Evolutionary conservation across 92 coral and sea anemone species (phyloP).

Genomic region (Micromussa lordhowensis): DNA sequence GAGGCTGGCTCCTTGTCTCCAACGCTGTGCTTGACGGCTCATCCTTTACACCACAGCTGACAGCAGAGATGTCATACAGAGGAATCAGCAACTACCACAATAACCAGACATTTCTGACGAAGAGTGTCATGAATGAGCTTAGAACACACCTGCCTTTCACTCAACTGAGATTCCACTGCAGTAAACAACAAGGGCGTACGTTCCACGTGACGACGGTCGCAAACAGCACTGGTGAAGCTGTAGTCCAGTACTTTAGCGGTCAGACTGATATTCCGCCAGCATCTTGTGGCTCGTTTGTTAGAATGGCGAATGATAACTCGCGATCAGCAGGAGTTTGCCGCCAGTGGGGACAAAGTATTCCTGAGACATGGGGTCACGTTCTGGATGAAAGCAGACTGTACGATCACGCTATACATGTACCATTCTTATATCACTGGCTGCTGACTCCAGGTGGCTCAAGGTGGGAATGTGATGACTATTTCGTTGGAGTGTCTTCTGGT

Average conservation of each 20-base stretch:
- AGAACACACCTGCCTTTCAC: constrained; percentile 1
- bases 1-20: constrained; percentile 23
- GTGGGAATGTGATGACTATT: constrained; percentile 45
- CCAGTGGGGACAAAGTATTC: constrained; percentile 1
- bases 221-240: constrained; percentile 32
- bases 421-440: constrained; percentile 9
- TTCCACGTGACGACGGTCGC: constrained; percentile 43
- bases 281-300: constrained; percentile 32
- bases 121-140: neutral
- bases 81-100: neutral
- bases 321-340: neutral
- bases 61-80: neutral
- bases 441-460: neutral
- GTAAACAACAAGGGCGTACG: constrained; percentile 2
- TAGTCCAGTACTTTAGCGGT: constrained; percentile 31
- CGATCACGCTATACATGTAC: constrained; percentile 29
- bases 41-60: neutral
- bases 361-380: neutral
- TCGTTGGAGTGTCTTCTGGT: neutral
- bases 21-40: neutral
- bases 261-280: constrained; percentile 13
- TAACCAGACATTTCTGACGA: neutral
- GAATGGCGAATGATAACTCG: constrained; percentile 28
- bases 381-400: constrained; percentile 3
- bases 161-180: constrained; percentile 16